Conservation (phyloP, 2,888 invertebrate species). For the Ypsolopha sequella region DNA sequence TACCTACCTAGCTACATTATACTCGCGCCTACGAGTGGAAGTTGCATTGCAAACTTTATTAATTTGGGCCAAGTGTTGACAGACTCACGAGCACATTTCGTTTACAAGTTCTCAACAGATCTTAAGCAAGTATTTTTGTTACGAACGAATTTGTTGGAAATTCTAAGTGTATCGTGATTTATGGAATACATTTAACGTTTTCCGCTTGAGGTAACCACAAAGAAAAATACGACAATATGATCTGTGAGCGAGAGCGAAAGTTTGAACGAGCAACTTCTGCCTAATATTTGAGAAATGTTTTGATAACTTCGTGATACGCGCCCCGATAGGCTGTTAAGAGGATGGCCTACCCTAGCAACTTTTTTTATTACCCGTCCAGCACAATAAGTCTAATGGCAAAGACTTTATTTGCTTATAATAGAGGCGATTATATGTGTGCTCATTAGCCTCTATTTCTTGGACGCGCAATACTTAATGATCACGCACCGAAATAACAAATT, state of each 20-base stretch:
- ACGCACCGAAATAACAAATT: too few species aligned
- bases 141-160: conserved; percentile 28
- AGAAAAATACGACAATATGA: conserved; percentile 56
- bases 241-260: conserved; percentile 25
- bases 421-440: too few species aligned
- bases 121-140: conserved; percentile 56
- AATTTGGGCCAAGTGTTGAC: conserved; percentile 34
- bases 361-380: too few species aligned
- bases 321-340: neutral
- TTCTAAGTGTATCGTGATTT: conserved; percentile 51
- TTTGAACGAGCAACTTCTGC: conserved; percentile 28
- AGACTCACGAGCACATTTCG: conserved; percentile 30
- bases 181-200: conserved; percentile 51
- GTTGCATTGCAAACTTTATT: conserved; percentile 33
- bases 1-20: conserved; percentile 24
- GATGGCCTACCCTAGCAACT: too few species aligned
- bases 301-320: conserved; percentile 32
- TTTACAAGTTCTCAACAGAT: conserved; percentile 23
- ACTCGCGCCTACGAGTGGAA: conserved; percentile 20
- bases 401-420: too few species aligned
- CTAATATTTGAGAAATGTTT: conserved; percentile 30
- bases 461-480: too few species aligned
- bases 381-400: too few species aligned
- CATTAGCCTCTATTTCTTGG: too few species aligned
- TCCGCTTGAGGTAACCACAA: conserved; percentile 32